These are phyloP conservation scores for Periophthalmus modestus DNA, from an alignment of 2,113 vertebrate genomes.

Conservation along the genomic window DNA sequence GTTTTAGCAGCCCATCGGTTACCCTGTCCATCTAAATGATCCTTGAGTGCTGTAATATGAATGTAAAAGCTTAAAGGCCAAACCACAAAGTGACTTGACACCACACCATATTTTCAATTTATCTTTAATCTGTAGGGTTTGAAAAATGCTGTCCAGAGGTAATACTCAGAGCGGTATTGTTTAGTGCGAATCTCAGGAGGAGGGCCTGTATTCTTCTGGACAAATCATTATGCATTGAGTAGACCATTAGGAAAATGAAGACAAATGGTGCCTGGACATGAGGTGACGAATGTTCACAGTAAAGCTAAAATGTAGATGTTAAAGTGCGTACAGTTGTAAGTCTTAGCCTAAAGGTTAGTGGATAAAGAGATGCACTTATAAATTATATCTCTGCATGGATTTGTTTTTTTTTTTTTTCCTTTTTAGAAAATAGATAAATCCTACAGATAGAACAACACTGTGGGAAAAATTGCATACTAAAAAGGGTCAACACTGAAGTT, in stretches of 20 bases:
- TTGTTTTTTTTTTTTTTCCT: not conserved
- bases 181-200: constrained; percentile 70
- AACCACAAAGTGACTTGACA: constrained; percentile 31
- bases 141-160: constrained; percentile 69
- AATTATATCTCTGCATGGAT: not conserved
- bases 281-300: constrained; percentile 72
- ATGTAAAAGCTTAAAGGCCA: constrained; percentile 57
- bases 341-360: constrained; percentile 24
- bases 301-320: constrained; percentile 57
- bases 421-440: not conserved
- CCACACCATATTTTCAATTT: constrained; percentile 37
- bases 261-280: constrained; percentile 66
- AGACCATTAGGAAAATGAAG: constrained; percentile 82
- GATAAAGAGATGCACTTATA: not conserved
- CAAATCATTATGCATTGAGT: constrained; percentile 84
- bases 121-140: constrained; percentile 55
- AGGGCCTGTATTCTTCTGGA: constrained; percentile 74
- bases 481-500: not conserved
- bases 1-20: constrained; percentile 34
- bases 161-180: constrained; percentile 71
- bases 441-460: not conserved
- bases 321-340: constrained; percentile 33
- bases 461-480: not conserved
- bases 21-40: constrained; percentile 33
- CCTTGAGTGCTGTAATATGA: constrained; percentile 26